Base-by-base conservation (phyloP, 1,140 invertebrate genomes). In the Bombus ignitus region DNA sequence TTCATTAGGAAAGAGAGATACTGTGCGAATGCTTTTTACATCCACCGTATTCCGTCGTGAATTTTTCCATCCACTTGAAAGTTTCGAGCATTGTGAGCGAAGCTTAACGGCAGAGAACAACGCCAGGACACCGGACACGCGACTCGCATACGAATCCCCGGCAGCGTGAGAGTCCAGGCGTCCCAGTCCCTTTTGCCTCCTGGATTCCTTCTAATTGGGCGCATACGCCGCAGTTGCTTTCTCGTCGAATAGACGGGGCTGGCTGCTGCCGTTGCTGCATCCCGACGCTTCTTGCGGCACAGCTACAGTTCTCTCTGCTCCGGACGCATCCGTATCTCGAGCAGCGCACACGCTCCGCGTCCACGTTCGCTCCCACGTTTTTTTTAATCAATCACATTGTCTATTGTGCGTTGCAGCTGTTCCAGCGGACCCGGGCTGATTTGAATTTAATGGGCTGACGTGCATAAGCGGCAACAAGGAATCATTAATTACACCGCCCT, bases 161-260 rank as follows among this genome's bases (percentile, higher is more conserved):
- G 73, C 73, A 88, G 81, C 89, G 89, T 90, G 87, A 90, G 89
- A 90, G 83, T 76, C 76, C 82, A 79, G 75, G 66, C 73, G 71
- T 87, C 86, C 86, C 78, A 78, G 81, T 81, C 74, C 84, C 77
- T 18, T 88, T 71, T 47, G 83, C 89, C 85, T 88, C 71, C 77
- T 81, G 82, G 87, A 90, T 90, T 90, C 89, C 83, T 85, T 90
- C 89, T 90, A 90, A 90, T 90, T 90, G 89, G 89, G 89, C 89
- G 85, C 83, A 47, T 72, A 85, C 83, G 83, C 62, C 10, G 66
- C 83, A 32, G 68, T 65, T 80, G 72, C 83, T 53, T 66, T 65
- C 75, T 47, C 73, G 75, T 85, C 71, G 87, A 86, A 81, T 75
- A 86, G 82, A 85, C 71, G 77, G 47, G 47, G 57, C 35, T 28